Evolutionary conservation across 2,113 vertebrate genomes (phyloP).

Genomic region (Calyptommatus sinebrachiatus): DNA sequence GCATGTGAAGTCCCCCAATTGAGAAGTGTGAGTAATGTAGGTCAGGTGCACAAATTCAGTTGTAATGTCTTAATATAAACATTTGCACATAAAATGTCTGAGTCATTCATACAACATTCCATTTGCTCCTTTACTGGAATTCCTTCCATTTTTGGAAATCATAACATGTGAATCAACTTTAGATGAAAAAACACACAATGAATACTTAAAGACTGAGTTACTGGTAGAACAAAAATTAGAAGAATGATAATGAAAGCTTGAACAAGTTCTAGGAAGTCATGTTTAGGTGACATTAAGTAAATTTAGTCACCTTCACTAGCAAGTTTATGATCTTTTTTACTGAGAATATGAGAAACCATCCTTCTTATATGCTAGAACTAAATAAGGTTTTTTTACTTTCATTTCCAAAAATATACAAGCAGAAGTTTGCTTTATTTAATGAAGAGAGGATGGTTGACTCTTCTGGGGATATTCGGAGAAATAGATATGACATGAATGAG

Average conservation of each 20-base stretch:
- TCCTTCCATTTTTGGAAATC: neutral
- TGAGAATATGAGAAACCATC: neutral
- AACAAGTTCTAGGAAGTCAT: neutral
- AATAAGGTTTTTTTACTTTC: too few relatives aligned
- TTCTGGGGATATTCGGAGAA: too few relatives aligned
- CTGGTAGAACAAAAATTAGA: neutral
- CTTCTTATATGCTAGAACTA: neutral
- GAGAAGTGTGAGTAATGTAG: too few relatives aligned
- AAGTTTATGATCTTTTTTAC: neutral
- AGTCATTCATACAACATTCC: conserved; percentile 3
- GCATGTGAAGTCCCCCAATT: too few relatives aligned
- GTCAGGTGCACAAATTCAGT: too few relatives aligned
- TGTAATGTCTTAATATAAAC: too few relatives aligned
- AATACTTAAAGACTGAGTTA: neutral
- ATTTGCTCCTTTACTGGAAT: neutral
- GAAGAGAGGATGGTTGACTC: too few relatives aligned
- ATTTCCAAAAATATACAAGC: too few relatives aligned
- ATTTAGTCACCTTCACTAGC: neutral
- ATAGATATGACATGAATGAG: too few relatives aligned
- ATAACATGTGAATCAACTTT: neutral
- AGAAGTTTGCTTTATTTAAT: too few relatives aligned
- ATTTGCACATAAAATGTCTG: neutral
- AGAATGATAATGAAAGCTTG: neutral
- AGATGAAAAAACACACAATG: neutral
- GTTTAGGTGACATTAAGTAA: neutral